A percentile compares a stretch with the other conserved stretches of the same genome.
Evolutionary conservation across 2,113 vertebrate species (phyloP).

Genomic region (Ardeotis arabs): DNA sequence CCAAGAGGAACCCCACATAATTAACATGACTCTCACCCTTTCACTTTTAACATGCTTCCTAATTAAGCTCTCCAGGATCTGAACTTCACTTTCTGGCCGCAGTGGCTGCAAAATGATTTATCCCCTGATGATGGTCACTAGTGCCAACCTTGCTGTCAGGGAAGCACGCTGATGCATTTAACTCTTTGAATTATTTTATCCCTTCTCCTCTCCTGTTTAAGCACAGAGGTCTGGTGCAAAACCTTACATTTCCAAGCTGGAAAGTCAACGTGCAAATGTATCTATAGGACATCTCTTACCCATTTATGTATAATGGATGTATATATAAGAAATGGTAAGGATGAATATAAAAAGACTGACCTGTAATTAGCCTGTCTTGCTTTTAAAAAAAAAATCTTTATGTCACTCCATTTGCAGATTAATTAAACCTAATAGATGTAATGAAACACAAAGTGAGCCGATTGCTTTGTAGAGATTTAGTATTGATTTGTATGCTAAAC

Average conservation of each 20-base stretch:
- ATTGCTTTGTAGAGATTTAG: neutral
- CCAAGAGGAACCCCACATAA: constrained; percentile 62
- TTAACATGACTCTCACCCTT: constrained; percentile 72
- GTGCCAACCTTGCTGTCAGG: constrained; percentile 46
- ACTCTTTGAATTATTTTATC: neutral
- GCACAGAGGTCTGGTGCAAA: neutral
- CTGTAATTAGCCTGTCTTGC: constrained; percentile 20
- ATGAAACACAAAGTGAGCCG: constrained; percentile 6
- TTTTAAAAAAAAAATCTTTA: neutral
- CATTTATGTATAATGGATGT: neutral
- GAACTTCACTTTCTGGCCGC: constrained; percentile 64
- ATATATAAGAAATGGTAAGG: neutral
- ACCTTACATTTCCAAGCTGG: neutral
- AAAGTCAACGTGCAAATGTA: neutral
- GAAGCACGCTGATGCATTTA: constrained; percentile 4
- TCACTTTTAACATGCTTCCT: constrained; percentile 72
- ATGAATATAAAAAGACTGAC: constrained; percentile 3
- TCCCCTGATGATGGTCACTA: constrained; percentile 42
- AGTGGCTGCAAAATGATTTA: constrained; percentile 68
- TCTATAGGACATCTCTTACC: neutral
- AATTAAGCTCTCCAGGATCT: constrained; percentile 72
- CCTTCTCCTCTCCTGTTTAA: neutral
- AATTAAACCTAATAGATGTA: constrained; percentile 61
- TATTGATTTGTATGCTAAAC: neutral
- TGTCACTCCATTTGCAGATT: constrained; percentile 52